Conservation (phyloP, 2,113 vertebrate genomes). For the Cololabis saira region DNA sequence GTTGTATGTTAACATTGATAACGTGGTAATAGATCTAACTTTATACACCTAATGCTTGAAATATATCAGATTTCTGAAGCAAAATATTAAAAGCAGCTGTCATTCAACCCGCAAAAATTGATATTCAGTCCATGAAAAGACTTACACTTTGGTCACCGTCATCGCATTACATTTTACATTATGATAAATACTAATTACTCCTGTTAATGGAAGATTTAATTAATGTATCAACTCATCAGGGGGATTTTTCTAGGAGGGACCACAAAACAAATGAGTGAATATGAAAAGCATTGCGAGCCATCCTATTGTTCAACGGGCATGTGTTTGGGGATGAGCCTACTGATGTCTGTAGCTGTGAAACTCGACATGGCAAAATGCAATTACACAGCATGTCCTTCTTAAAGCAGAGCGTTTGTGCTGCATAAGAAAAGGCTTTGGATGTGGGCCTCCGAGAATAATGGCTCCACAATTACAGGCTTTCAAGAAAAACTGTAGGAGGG, state of each 20-base stretch:
- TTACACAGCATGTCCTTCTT: slow-evolving; percentile 2
- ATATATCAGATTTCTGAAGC: no score
- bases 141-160: no score
- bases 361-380: slow-evolving; percentile 26
- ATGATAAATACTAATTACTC: slow-evolving; percentile 34
- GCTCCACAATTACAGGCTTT: slow-evolving; percentile 8
- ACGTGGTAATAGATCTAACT: no score
- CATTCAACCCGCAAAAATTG: no score
- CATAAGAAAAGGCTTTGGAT: slow-evolving; percentile 23
- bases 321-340: slow-evolving; percentile 30
- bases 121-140: no score
- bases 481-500: slow-evolving; percentile 6
- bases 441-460: slow-evolving; percentile 12
- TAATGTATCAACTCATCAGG: slow-evolving; percentile 24
- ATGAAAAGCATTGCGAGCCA: slow-evolving; percentile 29
- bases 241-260: slow-evolving; percentile 25
- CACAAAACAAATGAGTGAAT: slow-evolving; percentile 42
- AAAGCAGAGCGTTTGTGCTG: slow-evolving; percentile 20
- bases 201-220: slow-evolving; percentile 27
- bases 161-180: not conserved
- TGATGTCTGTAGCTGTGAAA: slow-evolving; percentile 4
- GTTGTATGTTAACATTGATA: no score
- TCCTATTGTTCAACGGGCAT: slow-evolving; percentile 23
- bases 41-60: no score
- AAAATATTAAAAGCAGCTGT: no score